These are phyloP conservation scores for Carduelis carduelis DNA, from an alignment of 2,797 vertebrate species.

Conservation along the genomic window DNA sequence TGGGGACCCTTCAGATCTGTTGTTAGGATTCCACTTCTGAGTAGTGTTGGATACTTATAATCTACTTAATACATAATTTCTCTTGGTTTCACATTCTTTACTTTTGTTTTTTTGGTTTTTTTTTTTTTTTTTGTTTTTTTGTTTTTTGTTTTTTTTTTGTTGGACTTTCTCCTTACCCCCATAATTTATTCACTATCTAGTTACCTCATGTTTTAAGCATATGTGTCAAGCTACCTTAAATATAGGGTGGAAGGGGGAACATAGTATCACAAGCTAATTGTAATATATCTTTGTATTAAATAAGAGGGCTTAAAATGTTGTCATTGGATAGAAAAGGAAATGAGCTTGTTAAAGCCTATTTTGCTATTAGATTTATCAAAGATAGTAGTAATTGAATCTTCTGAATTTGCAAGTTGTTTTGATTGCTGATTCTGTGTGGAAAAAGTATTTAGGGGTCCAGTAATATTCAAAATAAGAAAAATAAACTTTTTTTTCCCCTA, in stretches of 20 bases:
- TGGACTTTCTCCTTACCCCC: accelerated
- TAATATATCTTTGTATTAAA: background rate
- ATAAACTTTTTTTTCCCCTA: too few relatives aligned
- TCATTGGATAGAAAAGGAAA: background rate
- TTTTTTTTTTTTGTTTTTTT: too few relatives aligned
- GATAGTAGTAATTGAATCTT: background rate
- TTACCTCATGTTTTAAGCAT: background rate
- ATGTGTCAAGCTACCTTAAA: background rate
- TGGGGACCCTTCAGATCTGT: background rate
- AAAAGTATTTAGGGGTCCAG: background rate
- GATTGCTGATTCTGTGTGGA: background rate
- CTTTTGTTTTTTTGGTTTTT: background rate
- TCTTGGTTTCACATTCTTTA: background rate
- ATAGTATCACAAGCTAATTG: background rate
- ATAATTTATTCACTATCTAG: background rate
- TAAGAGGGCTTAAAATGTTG: background rate
- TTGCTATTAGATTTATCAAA: background rate
- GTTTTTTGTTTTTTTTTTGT: background rate
- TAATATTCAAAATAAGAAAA: background rate
- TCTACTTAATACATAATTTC: background rate
- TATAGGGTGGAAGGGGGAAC: background rate
- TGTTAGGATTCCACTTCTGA: background rate
- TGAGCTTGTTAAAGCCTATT: background rate
- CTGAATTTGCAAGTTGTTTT: background rate
- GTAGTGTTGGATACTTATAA: background rate